These are phyloP conservation scores for Pseudobourletiella spinata DNA, from an alignment of 1,140 invertebrate genomes.

Conservation along the genomic window DNA sequence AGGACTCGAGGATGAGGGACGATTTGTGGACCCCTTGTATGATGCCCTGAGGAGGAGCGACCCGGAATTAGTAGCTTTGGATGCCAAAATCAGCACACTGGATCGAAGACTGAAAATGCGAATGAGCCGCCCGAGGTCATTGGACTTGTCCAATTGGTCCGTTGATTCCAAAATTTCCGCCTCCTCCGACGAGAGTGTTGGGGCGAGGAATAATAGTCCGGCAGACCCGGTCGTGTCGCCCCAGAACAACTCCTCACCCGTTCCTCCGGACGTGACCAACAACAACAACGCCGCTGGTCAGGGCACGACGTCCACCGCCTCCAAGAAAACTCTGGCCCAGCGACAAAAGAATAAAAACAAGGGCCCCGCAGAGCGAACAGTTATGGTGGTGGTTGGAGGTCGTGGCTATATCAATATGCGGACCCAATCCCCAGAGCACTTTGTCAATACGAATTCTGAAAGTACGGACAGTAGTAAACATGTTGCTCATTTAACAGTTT, in stretches of 20 bases:
- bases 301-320: constrained; percentile 34
- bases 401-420: constrained; percentile 65
- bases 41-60: constrained; percentile 66
- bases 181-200: constrained; percentile 67
- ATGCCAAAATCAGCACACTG: constrained; percentile 62
- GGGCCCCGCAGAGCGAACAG: constrained; percentile 48
- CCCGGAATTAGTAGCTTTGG: constrained; percentile 70
- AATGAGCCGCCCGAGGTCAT: constrained; percentile 62
- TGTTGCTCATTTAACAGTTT: constrained; percentile 29
- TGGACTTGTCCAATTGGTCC: constrained; percentile 74
- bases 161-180: constrained; percentile 73
- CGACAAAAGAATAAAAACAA: constrained; percentile 16
- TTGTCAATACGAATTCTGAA: constrained; percentile 11
- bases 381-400: constrained; percentile 76
- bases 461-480: constrained; percentile 18
- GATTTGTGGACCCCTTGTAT: constrained; percentile 55
- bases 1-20: constrained; percentile 70
- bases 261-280: not conserved
- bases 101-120: constrained; percentile 69
- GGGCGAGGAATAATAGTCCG: constrained; percentile 18
- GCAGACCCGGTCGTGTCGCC: constrained; percentile 42
- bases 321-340: constrained; percentile 20
- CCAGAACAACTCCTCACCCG: constrained; percentile 10
- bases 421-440: constrained; percentile 5
- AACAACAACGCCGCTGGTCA: constrained; percentile 8